A percentile compares a stretch with the other conserved stretches of the same genome.
Conservation (phyloP, 2,888 invertebrate genomes). For the Acleris emargana region DNA sequence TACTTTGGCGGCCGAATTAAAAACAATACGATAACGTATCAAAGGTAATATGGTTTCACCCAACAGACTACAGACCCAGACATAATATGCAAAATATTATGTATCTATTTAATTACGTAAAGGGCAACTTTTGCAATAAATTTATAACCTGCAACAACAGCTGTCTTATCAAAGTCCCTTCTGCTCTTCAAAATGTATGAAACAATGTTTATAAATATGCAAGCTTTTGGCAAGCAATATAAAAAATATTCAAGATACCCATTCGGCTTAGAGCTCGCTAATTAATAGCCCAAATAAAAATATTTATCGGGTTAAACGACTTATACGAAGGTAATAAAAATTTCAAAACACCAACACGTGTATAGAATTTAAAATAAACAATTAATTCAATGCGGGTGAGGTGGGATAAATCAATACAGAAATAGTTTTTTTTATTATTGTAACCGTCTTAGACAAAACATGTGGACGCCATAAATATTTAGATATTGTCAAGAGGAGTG, state of each 20-base stretch:
- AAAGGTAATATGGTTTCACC: too few species aligned
- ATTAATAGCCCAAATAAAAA: slow-evolving; percentile 27
- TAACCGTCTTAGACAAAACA: slow-evolving; percentile 34
- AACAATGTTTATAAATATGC: too few species aligned
- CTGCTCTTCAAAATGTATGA: too few species aligned
- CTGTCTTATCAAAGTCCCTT: too few species aligned
- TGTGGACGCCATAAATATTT: slow-evolving; percentile 32
- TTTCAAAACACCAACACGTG: slow-evolving; percentile 40
- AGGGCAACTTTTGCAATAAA: too few species aligned
- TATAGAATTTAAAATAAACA: slow-evolving; percentile 40
- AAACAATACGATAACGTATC: too few species aligned
- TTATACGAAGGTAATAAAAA: slow-evolving; percentile 38
- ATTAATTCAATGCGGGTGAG: slow-evolving; percentile 49
- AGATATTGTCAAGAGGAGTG: slow-evolving; percentile 18
- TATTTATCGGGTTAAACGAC: slow-evolving; percentile 31
- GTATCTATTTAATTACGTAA: too few species aligned
- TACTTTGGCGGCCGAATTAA: too few species aligned
- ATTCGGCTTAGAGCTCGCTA: slow-evolving; percentile 4
- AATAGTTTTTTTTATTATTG: slow-evolving; percentile 39
- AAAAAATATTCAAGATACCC: not conserved
- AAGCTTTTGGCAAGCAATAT: not conserved
- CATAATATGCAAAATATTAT: too few species aligned
- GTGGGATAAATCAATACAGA: slow-evolving; percentile 42
- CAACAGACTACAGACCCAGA: too few species aligned
- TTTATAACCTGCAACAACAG: too few species aligned